Conservation (phyloP, 2,113 vertebrate genomes). For the Chaenocephalus aceratus region DNA sequence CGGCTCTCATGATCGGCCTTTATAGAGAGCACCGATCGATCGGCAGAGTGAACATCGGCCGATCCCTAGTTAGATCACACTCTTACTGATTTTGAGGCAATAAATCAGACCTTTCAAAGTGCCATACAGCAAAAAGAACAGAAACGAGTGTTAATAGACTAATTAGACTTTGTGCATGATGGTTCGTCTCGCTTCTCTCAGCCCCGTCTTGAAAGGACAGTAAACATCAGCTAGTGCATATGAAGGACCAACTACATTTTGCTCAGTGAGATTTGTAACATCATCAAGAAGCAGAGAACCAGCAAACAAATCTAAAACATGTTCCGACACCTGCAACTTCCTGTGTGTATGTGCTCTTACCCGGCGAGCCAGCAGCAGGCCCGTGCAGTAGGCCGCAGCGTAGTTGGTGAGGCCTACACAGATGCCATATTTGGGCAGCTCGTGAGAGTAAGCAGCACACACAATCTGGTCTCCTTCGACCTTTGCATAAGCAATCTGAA, state of each 20-base stretch:
- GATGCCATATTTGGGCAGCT: slow-evolving; percentile 95
- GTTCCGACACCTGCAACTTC: not conserved
- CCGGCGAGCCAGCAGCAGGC: slow-evolving; percentile 95
- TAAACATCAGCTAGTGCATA: slow-evolving; percentile 78
- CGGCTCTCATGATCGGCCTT: too few species aligned
- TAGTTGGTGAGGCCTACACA: slow-evolving; percentile 97
- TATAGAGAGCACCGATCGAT: too few species aligned
- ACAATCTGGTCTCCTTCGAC: slow-evolving; percentile 98
- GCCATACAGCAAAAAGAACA: not conserved
- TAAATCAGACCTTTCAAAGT: not conserved
- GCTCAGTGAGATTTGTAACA: slow-evolving; percentile 67
- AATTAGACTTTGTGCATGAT: not conserved
- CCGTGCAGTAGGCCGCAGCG: slow-evolving; percentile 96
- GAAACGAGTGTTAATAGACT: not conserved
- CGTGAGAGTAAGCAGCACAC: slow-evolving; percentile 95
- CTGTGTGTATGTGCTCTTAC: slow-evolving; percentile 74
- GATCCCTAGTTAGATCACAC: not conserved
- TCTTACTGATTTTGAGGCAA: not conserved
- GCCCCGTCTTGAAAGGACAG: slow-evolving; percentile 83
- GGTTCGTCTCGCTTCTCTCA: slow-evolving; percentile 63
- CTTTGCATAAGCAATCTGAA: slow-evolving; percentile 96
- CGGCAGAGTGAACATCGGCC: too few species aligned
- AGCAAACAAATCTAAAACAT: not conserved
- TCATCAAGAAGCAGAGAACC: slow-evolving; percentile 75
- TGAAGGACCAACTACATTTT: slow-evolving; percentile 84